Conservation (phyloP, 2,797 vertebrate species). For the Poecile montanus region DNA sequence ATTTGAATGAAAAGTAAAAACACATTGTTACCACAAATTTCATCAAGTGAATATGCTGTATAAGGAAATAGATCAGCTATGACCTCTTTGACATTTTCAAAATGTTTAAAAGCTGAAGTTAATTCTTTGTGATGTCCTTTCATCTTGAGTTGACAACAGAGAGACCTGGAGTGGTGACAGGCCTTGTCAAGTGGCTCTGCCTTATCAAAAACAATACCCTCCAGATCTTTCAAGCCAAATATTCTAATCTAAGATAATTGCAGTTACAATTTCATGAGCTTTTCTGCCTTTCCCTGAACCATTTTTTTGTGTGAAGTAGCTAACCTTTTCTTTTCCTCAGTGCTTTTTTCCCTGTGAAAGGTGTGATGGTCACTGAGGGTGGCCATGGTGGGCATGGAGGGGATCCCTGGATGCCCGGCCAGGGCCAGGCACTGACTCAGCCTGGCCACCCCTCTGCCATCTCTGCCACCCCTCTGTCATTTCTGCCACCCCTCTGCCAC, state of each 20-base stretch:
- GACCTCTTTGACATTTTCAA: constrained; percentile 81
- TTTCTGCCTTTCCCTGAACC: constrained; percentile 26
- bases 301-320: not conserved
- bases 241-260: constrained; percentile 78
- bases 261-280: constrained; percentile 70
- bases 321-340: not conserved
- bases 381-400: not conserved
- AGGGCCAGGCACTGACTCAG: not conserved
- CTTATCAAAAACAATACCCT: constrained; percentile 78
- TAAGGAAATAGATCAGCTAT: constrained; percentile 71
- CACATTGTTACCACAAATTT: constrained; percentile 74
- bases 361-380: not conserved
- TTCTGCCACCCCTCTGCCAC: not conserved
- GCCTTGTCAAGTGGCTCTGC: constrained; percentile 71
- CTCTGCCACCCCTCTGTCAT: too few relatives aligned
- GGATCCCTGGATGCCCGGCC: not conserved
- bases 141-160: constrained; percentile 75
- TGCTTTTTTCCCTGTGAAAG: not conserved
- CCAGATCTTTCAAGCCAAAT: constrained; percentile 75
- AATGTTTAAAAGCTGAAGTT: constrained; percentile 82
- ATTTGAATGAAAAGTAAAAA: constrained; percentile 71
- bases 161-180: constrained; percentile 75
- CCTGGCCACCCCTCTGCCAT: not conserved
- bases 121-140: constrained; percentile 80
- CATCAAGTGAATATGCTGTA: constrained; percentile 76